phyloP scores from a whole-genome alignment of 2,888 invertebrate genomes.

The Mimas tiliae region DNA sequence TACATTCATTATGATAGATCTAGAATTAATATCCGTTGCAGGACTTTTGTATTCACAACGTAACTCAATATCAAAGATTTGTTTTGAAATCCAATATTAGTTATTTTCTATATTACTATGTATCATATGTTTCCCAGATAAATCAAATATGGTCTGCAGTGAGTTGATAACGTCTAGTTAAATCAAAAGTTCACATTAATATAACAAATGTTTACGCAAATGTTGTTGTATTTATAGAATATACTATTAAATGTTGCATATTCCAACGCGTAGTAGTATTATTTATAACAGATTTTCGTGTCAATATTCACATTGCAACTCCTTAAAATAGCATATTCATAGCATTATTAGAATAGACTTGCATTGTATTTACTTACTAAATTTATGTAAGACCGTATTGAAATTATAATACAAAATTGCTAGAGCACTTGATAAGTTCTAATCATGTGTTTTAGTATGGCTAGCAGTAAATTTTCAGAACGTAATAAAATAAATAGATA shows the following conservation, averaged over 20 bases:
- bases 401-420: conserved; percentile 1
- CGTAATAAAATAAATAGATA: background rate
- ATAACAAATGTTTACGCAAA: background rate
- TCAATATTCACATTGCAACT: conserved; percentile 19
- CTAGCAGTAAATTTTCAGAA: no score
- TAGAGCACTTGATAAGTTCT: background rate
- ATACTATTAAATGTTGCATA: conserved; percentile 7
- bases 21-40: background rate
- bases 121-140: background rate
- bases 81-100: no score
- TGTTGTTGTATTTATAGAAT: conserved; percentile 7
- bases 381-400: background rate
- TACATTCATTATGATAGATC: background rate
- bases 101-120: background rate
- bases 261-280: conserved; percentile 9
- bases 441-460: background rate
- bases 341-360: conserved; percentile 1
- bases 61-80: no score
- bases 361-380: background rate
- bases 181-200: background rate
- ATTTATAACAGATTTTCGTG: conserved; percentile 23
- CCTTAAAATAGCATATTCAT: conserved; percentile 14
- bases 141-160: background rate
- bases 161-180: background rate
- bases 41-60: background rate